phyloP scores from a whole-genome alignment of 2,797 vertebrate species.

The Alauda arvensis region DNA sequence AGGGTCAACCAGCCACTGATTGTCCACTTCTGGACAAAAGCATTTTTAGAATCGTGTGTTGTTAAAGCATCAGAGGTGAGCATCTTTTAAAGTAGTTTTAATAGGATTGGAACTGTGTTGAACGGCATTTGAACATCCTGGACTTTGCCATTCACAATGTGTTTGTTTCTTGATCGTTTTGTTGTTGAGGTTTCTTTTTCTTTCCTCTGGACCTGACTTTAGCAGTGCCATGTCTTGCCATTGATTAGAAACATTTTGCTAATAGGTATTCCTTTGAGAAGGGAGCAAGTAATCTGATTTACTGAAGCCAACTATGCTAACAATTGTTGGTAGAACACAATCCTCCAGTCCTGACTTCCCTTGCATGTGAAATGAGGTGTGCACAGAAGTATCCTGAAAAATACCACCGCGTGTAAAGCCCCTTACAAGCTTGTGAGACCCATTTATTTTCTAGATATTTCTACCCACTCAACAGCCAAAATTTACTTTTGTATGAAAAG shows the following conservation, averaged over 20 bases:
- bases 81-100: background rate
- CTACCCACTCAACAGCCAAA: background rate
- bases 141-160: background rate
- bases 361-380: background rate
- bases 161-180: background rate
- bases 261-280: background rate
- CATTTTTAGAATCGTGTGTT: no score
- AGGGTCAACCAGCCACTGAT: rapidly evolving
- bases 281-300: background rate
- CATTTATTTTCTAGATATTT: background rate
- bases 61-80: background rate
- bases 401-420: background rate
- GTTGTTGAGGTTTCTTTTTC: background rate
- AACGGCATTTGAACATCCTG: background rate
- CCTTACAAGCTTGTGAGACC: background rate
- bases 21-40: background rate
- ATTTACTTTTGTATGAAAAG: background rate
- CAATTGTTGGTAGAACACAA: background rate
- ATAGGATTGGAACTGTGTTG: background rate
- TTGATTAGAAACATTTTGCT: background rate
- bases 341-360: background rate
- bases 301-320: background rate
- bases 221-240: background rate
- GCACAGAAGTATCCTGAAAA: background rate
- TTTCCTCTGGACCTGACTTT: background rate